These are phyloP conservation scores for Helobdella robusta DNA, from an alignment of 2,888 invertebrate genomes.

Conservation along the genomic window DNA sequence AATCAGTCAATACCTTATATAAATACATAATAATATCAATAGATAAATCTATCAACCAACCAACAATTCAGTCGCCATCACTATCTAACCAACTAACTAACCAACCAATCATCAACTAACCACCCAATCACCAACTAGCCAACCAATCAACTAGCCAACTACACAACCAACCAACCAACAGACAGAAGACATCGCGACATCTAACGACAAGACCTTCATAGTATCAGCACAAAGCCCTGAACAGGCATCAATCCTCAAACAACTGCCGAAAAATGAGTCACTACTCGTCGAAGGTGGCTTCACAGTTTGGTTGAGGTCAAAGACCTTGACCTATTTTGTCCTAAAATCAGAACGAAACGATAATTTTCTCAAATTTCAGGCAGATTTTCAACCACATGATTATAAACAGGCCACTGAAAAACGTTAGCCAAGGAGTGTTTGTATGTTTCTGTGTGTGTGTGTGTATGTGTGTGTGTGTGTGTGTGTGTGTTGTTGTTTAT, in stretches of 20 bases:
- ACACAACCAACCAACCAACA: slow-evolving; percentile 44
- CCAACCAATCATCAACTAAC: no score
- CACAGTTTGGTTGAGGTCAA: slow-evolving; percentile 66
- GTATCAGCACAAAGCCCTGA: slow-evolving; percentile 72
- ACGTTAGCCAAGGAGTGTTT: background rate
- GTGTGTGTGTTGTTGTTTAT: no score
- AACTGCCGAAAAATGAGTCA: slow-evolving; percentile 57
- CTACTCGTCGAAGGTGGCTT: slow-evolving; percentile 77
- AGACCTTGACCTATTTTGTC: slow-evolving; percentile 71
- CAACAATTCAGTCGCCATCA: no score
- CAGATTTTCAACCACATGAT: background rate
- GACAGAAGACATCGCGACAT: slow-evolving; percentile 63
- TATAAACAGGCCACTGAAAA: slow-evolving; percentile 7
- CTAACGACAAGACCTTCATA: slow-evolving; percentile 80
- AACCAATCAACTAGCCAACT: no score
- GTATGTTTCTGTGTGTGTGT: no score
- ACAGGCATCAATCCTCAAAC: slow-evolving; percentile 58
- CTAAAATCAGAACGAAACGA: slow-evolving; percentile 57
- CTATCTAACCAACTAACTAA: no score
- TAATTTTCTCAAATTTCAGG: background rate
- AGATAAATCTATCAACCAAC: no score
- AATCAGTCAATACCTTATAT: no score
- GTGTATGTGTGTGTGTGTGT: no score
- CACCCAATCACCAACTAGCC: no score
- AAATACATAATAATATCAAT: no score